These are phyloP conservation scores for Periophthalmodon schlosseri DNA, from an alignment of 2,113 vertebrate genomes.

Conservation along the genomic window DNA sequence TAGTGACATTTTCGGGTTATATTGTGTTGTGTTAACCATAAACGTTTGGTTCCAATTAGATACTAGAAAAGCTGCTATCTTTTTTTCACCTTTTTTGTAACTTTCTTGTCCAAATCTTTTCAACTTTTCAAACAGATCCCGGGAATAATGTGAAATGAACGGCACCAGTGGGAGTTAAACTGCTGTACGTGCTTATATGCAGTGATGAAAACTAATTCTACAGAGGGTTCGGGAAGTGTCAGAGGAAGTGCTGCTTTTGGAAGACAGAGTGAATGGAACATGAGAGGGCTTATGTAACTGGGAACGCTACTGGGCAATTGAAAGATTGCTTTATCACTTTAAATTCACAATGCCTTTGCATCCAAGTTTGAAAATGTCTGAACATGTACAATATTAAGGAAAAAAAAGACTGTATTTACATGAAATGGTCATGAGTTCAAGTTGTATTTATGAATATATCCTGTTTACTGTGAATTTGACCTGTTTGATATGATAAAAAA, in stretches of 20 bases:
- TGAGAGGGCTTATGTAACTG: not conserved
- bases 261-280: slow-evolving; percentile 16
- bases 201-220: slow-evolving; percentile 38
- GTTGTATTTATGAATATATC: not conserved
- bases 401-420: not conserved
- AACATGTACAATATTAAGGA: not conserved
- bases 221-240: slow-evolving; percentile 12
- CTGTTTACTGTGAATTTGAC: not conserved
- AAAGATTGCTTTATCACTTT: not conserved
- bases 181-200: slow-evolving; percentile 15
- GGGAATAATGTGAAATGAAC: slow-evolving; percentile 21
- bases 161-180: slow-evolving; percentile 4
- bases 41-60: not conserved
- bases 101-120: slow-evolving; percentile 2
- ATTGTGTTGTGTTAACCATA: not conserved
- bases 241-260: not conserved
- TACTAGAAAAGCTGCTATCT: not conserved
- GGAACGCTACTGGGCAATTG: not conserved
- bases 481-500: not conserved
- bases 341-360: not conserved
- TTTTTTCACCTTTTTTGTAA: not conserved
- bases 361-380: not conserved
- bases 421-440: not conserved
- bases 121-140: not conserved
- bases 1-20: not conserved